Percentiles rank a stretch among this genome's conserved stretches.
Conservation (phyloP, 2,888 invertebrate species). For the Flabesymbios commensalis region DNA sequence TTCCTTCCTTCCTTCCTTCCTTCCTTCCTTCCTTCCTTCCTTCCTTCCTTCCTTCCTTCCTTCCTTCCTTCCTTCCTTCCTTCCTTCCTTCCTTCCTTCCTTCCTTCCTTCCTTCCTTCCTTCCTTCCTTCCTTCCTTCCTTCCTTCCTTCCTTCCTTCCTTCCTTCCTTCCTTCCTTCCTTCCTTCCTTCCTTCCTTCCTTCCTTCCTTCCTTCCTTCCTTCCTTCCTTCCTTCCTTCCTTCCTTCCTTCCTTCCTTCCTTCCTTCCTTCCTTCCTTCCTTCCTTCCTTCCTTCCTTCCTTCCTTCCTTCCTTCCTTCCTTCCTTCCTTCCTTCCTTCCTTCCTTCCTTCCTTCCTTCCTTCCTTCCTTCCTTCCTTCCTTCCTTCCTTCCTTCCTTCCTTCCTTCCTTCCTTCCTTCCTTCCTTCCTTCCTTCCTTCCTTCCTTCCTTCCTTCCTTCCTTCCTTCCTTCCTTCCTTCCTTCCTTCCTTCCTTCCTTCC, state of each 20-base stretch:
- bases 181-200: slow-evolving; percentile 35
- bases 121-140: slow-evolving; percentile 22
- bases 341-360: slow-evolving; percentile 8
- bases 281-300: slow-evolving; percentile 33
- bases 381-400: slow-evolving; percentile 1
- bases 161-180: slow-evolving; percentile 21
- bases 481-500: slow-evolving; percentile 16
- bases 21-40: slow-evolving; percentile 4
- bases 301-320: slow-evolving; percentile 33
- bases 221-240: slow-evolving; percentile 35
- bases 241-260: slow-evolving; percentile 33
- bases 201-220: slow-evolving; percentile 36
- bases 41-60: slow-evolving; percentile 11
- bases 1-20: slow-evolving; percentile 3
- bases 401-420: slow-evolving; percentile 2
- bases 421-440: slow-evolving; percentile 3
- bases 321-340: slow-evolving; percentile 32
- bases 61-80: slow-evolving; percentile 5
- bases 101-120: slow-evolving; percentile 16
- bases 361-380: slow-evolving; percentile 8
- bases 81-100: slow-evolving; percentile 8
- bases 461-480: slow-evolving; percentile 15
- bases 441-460: slow-evolving; percentile 15
- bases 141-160: slow-evolving; percentile 21
- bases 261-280: slow-evolving; percentile 32